Base-by-base conservation (phyloP, 2,888 invertebrate species). In the Trichopria drosophilae region DNA sequence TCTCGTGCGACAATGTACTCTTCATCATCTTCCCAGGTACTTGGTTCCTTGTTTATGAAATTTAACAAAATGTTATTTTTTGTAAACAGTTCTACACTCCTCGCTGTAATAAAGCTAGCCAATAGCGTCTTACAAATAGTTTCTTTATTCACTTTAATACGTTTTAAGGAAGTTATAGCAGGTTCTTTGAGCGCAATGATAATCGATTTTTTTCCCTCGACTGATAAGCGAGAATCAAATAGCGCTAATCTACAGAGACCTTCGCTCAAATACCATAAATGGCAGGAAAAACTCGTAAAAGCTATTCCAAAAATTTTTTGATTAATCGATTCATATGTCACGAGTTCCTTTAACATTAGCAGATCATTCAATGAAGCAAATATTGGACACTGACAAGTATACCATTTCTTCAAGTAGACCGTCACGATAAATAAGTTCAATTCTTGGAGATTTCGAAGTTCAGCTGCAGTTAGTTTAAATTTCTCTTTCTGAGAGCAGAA, bases 281-380 rank as follows among this genome's bases (percentile, higher is more conserved):
- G 23, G 12, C 15, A 22, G 9, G 18, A 10, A 19, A 42, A 29
- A 10, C 10, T 42, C 32, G 15, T 19, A 10, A 31, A 20, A 13
- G 32, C 31, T 15, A 29, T 13, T 19, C 18, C 19, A 20, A 20
- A 20, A 41, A 26, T 18, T 26, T 13, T 39, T 32, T 26, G 10
- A 41, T 45, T 22, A 51, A 19, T 26, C 13, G 15, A 4, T 16
- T 23, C 26, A 24, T 37, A 42, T 4, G 12, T 7, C 28, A 24
- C 31, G 13, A 46, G 16, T 9, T 35, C 7, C 22, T 35, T 9
- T 24, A 36, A 9, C 9, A 43, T 20, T 28, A 15, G 10, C 40
- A 34, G 34, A 31, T 12, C 36, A 22, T 41, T 45, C 24, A 47
- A 41, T 28, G 37, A 22, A 5, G 36, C 40, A 42, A 28, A 41